phyloP scores from a whole-genome alignment of 2,888 invertebrate genomes.

The Stegana nigrithorax region DNA sequence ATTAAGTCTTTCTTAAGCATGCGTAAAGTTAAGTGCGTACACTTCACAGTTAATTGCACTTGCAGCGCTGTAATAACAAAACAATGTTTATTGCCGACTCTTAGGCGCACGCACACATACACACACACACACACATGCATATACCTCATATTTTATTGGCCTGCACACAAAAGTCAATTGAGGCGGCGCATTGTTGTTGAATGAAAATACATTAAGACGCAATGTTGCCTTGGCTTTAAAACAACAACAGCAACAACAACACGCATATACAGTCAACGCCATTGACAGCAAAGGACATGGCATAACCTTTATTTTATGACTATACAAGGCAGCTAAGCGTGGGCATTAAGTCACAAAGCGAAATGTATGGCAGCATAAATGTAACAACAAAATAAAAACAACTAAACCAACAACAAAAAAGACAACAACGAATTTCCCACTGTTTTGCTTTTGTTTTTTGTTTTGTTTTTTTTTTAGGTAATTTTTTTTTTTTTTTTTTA shows the following conservation, averaged over 20 bases:
- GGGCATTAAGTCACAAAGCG: neutral
- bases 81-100: conserved; percentile 9
- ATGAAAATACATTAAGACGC: conserved; percentile 5
- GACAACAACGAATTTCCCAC: neutral
- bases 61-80: too few relatives aligned
- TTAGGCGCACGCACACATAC: conserved; percentile 1
- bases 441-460: neutral
- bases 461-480: neutral
- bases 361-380: neutral
- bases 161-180: conserved; percentile 10
- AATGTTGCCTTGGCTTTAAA: conserved; percentile 11
- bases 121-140: too few relatives aligned
- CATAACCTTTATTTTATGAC: conserved; percentile 15
- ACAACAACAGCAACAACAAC: conserved; percentile 1
- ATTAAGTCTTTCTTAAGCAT: too few relatives aligned
- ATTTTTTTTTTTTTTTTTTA: neutral
- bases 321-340: neutral
- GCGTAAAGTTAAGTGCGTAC: too few relatives aligned
- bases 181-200: conserved; percentile 7
- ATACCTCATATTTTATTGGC: neutral
- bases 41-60: too few relatives aligned
- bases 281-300: neutral
- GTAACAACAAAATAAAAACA: neutral
- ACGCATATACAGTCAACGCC: neutral
- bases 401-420: neutral